Evolutionary conservation across 2,797 vertebrate genomes (phyloP), one percentile per base, ranked within the genome.

Genomic region (Takifugu ocellatus): DNA sequence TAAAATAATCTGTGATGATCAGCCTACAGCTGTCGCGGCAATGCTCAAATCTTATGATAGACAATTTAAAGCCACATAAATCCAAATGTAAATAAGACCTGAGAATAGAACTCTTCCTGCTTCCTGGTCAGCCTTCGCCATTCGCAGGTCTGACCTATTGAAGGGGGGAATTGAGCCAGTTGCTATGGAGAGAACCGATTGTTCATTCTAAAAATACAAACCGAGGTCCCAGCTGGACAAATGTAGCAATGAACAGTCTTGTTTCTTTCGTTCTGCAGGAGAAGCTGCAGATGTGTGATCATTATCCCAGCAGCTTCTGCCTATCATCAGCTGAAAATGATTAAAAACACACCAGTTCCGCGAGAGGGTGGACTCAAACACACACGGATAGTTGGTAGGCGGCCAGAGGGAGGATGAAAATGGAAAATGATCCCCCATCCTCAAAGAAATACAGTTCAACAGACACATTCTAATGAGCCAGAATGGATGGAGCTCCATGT

Each of bases 401-500:
- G 33, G 7, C 6, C 1, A 8, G 33, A 39, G 12, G 12, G 36
- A 25, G 27, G 16, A 6, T 25, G 25, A n/a, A 7, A 42, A 14
- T 43, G 31, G 59, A 8, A 12, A 53, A 17, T 3, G 11, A 2
- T 1, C 36, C 36, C 36, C 36, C 2, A 2, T 7, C 27, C 7
- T 29, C 27, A 25, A 1, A 25, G 46, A 39, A 11, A 21, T 58
- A 51, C 56, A 63, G 81, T 70, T 75, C 75, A 79, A 57, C 54
- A 70, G 70, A 49, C 49, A 57, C 26, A 33, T 58, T 63, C 51
- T 86, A 83, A 89, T 86, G 82, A 87, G 76, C 61, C 74, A 66
- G 72, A 65, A 64, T 52, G 77, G 70, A 86, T 73, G 83, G 84
- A 75, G 78, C 71, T 53, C 51, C 72, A 61, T 75, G 75, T 85